phyloP scores from a whole-genome alignment of 2,888 invertebrate genomes.

The Cheilosia urbana region DNA sequence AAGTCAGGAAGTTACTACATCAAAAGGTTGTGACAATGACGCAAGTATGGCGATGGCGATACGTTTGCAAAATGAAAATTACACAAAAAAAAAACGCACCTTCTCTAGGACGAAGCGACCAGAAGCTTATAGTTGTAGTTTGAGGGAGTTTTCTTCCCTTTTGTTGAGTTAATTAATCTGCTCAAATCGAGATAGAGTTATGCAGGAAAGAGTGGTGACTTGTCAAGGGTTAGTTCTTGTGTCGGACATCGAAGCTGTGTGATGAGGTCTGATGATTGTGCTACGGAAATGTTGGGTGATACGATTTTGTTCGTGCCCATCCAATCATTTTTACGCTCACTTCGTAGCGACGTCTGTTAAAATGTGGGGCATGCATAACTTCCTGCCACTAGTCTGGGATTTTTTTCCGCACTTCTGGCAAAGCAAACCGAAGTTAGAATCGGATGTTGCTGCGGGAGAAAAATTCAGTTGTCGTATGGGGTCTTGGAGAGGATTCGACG shows the following conservation, averaged over 20 bases:
- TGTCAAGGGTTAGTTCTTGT: neutral
- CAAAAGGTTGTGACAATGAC: constrained; percentile 44
- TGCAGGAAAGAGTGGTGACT: neutral
- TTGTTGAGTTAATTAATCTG: constrained; percentile 54
- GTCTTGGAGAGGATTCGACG: too few relatives aligned
- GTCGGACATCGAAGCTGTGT: neutral
- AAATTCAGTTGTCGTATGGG: too few relatives aligned
- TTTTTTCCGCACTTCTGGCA: too few relatives aligned
- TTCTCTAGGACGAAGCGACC: neutral
- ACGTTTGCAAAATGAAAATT: constrained; percentile 34
- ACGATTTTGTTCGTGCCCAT: too few relatives aligned
- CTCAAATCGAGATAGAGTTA: constrained; percentile 40
- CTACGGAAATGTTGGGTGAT: too few relatives aligned
- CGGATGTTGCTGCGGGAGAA: too few relatives aligned
- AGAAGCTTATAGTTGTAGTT: neutral
- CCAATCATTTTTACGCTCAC: too few relatives aligned
- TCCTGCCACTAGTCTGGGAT: too few relatives aligned
- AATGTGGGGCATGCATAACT: too few relatives aligned
- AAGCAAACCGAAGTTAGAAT: too few relatives aligned
- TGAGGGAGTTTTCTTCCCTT: neutral
- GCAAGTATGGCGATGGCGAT: constrained; percentile 15
- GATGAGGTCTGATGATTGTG: too few relatives aligned
- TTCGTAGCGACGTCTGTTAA: too few relatives aligned
- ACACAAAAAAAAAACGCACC: neutral
- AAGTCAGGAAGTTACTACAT: constrained; percentile 70